A percentile compares a stretch with the other conserved stretches of the same genome.
Conservation (phyloP, 1,140 invertebrate genomes). For the Zaprionus ornatus region DNA sequence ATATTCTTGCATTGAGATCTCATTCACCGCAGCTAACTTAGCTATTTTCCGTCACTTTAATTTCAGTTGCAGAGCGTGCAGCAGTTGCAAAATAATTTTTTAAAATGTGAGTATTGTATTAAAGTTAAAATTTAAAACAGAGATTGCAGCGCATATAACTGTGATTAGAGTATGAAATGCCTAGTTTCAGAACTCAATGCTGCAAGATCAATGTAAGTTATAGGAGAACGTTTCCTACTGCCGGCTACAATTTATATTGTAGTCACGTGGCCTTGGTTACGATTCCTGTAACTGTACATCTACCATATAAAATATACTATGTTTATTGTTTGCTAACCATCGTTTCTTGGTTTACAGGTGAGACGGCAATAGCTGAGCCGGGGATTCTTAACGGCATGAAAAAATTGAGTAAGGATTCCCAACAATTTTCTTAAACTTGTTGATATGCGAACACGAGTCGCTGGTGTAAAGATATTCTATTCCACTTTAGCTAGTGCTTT, state of each 20-base stretch:
- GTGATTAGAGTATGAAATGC: constrained; percentile 34
- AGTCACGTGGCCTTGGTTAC: constrained; percentile 48
- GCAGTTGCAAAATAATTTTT: neutral
- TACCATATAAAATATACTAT: neutral
- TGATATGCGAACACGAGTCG: constrained; percentile 67
- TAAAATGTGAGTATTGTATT: constrained; percentile 26
- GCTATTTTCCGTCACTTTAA: constrained; percentile 21
- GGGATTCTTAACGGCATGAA: neutral
- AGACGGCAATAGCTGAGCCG: constrained; percentile 9
- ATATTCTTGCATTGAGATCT: neutral
- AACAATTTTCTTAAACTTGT: neutral
- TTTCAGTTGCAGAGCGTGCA: constrained; percentile 3
- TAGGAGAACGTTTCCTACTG: constrained; percentile 1
- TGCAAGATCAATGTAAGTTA: constrained; percentile 54
- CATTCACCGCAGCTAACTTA: constrained; percentile 31
- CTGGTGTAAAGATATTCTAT: constrained; percentile 72
- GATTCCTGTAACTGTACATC: constrained; percentile 32
- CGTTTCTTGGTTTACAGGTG: constrained; percentile 44
- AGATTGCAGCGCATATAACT: constrained; percentile 74
- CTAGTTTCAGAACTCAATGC: constrained; percentile 69
- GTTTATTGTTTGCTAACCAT: constrained; percentile 3
- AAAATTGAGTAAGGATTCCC: constrained; percentile 35
- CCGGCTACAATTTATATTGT: constrained; percentile 31
- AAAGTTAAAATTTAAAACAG: neutral
- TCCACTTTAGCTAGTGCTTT: constrained; percentile 82